phyloP scores from a whole-genome alignment of 2,888 invertebrate species.

The Mythimna loreyi region DNA sequence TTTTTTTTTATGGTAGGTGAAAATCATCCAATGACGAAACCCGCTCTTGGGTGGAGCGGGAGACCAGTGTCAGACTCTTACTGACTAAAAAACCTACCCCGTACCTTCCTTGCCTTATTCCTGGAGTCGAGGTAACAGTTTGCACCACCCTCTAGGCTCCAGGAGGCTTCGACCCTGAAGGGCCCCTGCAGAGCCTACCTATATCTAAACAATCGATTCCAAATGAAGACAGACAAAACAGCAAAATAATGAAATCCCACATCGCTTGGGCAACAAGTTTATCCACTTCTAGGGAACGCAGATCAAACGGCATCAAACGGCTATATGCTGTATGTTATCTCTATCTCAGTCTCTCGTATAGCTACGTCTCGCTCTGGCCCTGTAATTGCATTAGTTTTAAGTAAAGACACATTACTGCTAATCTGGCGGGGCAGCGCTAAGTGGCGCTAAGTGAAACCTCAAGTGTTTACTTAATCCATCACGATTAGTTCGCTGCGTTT shows the following conservation, averaged over 20 bases:
- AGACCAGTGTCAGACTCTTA: too few relatives aligned
- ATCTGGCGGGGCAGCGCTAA: constrained; percentile 63
- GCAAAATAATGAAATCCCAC: constrained; percentile 24
- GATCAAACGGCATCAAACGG: constrained; percentile 35
- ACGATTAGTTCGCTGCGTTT: constrained; percentile 40
- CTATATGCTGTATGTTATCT: constrained; percentile 17
- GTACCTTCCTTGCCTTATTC: too few relatives aligned
- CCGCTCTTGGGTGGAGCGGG: too few relatives aligned
- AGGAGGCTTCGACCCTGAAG: too few relatives aligned
- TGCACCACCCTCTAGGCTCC: too few relatives aligned
- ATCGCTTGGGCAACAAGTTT: constrained; percentile 20
- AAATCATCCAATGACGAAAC: too few relatives aligned
- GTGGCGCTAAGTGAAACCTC: constrained; percentile 62
- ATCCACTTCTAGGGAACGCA: constrained; percentile 31
- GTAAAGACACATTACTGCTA: constrained; percentile 71
- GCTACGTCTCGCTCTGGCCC: constrained; percentile 38
- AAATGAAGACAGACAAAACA: constrained; percentile 30
- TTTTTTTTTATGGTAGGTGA: too few relatives aligned
- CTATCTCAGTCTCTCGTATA: constrained; percentile 14
- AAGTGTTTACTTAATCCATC: constrained; percentile 64
- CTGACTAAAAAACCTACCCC: too few relatives aligned
- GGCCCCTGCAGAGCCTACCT: too few relatives aligned
- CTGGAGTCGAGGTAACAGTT: too few relatives aligned
- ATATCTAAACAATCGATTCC: background rate
- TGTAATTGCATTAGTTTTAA: constrained; percentile 75